Base-by-base conservation (phyloP, 2,888 invertebrate species). In the Plagiodera versicolora region DNA sequence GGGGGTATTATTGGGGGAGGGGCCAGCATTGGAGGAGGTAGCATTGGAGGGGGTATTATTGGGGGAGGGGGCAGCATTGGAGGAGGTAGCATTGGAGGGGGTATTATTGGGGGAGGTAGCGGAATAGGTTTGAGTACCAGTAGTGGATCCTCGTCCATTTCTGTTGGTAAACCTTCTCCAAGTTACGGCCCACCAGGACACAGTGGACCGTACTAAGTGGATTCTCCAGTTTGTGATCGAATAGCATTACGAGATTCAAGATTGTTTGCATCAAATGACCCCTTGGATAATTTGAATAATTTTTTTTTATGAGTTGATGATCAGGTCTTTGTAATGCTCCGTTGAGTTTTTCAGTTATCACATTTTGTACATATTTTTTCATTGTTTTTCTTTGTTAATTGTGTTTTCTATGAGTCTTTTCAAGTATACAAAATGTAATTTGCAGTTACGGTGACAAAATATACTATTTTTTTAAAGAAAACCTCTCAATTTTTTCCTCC, bases 131-230 rank as follows among this genome's bases (percentile, higher is more conserved):
- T 58, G 20, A 19, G 47, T 2, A 56, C 56, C 14, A 51, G 61
- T 11, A 32, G 55, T 32, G 48, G 52, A 9, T 61, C 60, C 10
- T 65, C 67, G 28, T 56, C 62, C 18, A 19, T 61, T 35, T 66
- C 67, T 19, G 73, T 70, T 71, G 84, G 85, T 71, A 83, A 83
- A 67, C 67, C 74, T 19, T 72, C 79, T 4, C 63, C 69, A 30
- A 74, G 65, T 53, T 80, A 80, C 60, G 80, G 80, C 58, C 77
- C 80, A 52, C 80, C 81, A 52, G 80, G 79, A 19, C 77, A 78
- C 17, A 78, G 77, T 52, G 80, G 80, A 47, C 79, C 79, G 24
- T 79, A 79, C 66, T 79, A 77, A 72, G 62, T 49, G 46, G 35
- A 20, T 24, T 3, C 24, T 24, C 48, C 51, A 24, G 35, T 57